Base-by-base conservation (phyloP, 1,140 invertebrate species). In the Plodia interpunctella region DNA sequence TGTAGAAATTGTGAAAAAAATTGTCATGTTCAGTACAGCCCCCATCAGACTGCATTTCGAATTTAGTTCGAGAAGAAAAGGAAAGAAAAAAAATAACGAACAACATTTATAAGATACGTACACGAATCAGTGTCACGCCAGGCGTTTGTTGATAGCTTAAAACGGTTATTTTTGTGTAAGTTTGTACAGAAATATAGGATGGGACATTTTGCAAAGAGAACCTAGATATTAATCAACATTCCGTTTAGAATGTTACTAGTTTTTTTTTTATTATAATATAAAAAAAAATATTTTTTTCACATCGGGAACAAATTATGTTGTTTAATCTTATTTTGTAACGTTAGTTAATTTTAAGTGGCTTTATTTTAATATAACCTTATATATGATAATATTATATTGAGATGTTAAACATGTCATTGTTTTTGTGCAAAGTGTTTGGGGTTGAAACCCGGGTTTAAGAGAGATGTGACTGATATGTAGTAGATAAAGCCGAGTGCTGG, bases 261-360 rank as follows among this genome's bases (percentile, higher is more conserved):
- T 86, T 85, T 87, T 86, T 83, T 87, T 83, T 77, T 72, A 77
- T 74, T 76, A 71, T 83, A 83, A 76, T 85, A 87, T 83, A 81
- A 87, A 55, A 58, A 53, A 58, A 53, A 60, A 83, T 85, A 86
- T 84, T 86, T 83, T 44, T 84, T 87, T 78, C 73, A 53, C 82
- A 82, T 89, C 74, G 87, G 87, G 87, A 89, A 89, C 87, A 89
- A 89, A 88, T 87, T 88, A 87, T 84, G 87, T 89, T 89, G 77
- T 87, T 87, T 89, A 87, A 87, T 87, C 83, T 86, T 88, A 87
- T 86, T 85, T 89, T 83, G 83, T 89, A 87, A 87, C 74, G 84
- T 88, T 86, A 87, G 83, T 87, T 87, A 87, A 82, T 86, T 87
- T 84, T 87, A 89, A 87, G 83, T 79, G 78, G 80, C 83, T 89